Percentiles rank a stretch among this genome's conserved stretches.
Conservation (phyloP, 2,797 vertebrate species). For the Mallotus villosus region DNA sequence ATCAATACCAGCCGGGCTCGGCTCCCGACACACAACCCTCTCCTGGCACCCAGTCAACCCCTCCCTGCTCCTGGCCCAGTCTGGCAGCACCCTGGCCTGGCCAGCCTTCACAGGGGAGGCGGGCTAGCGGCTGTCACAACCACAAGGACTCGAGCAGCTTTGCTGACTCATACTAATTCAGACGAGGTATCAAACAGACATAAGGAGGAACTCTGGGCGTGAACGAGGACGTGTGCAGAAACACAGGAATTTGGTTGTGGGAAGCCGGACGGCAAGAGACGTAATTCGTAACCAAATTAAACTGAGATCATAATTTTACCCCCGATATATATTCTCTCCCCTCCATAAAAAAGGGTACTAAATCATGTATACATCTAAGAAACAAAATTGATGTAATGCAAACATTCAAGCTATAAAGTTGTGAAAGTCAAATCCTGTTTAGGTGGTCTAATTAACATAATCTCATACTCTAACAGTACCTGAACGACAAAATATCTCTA, state of each 20-base stretch:
- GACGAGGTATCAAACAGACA: constrained; percentile 1
- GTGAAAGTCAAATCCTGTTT: constrained; percentile 81
- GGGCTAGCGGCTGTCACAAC: no score
- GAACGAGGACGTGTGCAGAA: constrained; percentile 33
- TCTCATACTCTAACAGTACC: no score
- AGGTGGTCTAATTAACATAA: constrained; percentile 24
- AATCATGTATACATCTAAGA: constrained; percentile 64
- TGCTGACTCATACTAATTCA: no score
- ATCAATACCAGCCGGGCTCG: constrained; percentile 11
- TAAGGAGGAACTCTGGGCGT: constrained; percentile 36
- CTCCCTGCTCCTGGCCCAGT: no score
- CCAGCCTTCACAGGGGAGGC: no score
- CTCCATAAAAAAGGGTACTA: constrained; percentile 52
- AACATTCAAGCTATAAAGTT: constrained; percentile 73
- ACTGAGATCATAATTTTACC: constrained; percentile 53
- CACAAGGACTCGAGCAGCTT: no score
- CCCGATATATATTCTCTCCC: constrained; percentile 61
- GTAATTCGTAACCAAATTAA: constrained; percentile 50
- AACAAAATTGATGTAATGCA: constrained; percentile 74
- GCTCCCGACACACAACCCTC: neutral
- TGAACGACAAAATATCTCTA: constrained; percentile 4
- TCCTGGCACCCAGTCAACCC: no score
- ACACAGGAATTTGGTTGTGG: constrained; percentile 46
- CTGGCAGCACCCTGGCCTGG: neutral
- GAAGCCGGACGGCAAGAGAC: constrained; percentile 58